Evolutionary conservation across 2,888 invertebrate species (phyloP).

Genomic region (Epirrhoe tristata): DNA sequence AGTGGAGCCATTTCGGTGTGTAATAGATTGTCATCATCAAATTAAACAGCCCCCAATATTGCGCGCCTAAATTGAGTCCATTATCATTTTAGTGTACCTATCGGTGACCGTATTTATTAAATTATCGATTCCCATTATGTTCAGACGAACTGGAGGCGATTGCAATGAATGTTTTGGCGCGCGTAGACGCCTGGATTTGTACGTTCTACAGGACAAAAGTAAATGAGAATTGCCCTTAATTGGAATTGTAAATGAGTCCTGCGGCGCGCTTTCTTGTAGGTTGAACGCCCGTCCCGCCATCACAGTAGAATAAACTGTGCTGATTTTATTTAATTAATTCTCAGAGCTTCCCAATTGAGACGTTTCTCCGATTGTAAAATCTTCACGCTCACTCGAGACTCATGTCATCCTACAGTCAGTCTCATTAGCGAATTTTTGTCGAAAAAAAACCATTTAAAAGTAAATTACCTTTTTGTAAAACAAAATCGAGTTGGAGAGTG

Average conservation of each 20-base stretch:
- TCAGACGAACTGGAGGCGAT: constrained; percentile 46
- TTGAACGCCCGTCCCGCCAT: constrained; percentile 74
- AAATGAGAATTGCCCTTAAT: constrained; percentile 83
- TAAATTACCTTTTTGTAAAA: constrained; percentile 55
- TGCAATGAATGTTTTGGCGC: constrained; percentile 52
- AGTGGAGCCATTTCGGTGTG: constrained; percentile 19
- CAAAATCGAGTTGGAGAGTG: constrained; percentile 46
- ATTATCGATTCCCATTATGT: constrained; percentile 40
- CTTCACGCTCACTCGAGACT: constrained; percentile 56
- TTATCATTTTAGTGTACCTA: constrained; percentile 35
- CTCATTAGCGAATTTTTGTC: constrained; percentile 51
- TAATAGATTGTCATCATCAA: constrained; percentile 27
- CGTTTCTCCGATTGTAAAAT: constrained; percentile 61
- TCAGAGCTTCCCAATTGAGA: constrained; percentile 64
- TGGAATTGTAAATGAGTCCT: constrained; percentile 84
- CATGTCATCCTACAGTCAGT: constrained; percentile 52
- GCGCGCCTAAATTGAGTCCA: constrained; percentile 26
- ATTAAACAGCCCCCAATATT: constrained; percentile 22
- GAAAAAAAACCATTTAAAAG: constrained; percentile 52
- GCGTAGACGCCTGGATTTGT: constrained; percentile 66
- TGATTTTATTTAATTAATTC: constrained; percentile 83
- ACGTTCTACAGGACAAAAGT: constrained; percentile 76
- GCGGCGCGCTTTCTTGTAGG: constrained; percentile 80
- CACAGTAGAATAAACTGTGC: constrained; percentile 81
- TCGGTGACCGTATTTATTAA: constrained; percentile 35